phyloP scores from a whole-genome alignment of 2,888 invertebrate species.

The Prosopocoilus inquinatus region DNA sequence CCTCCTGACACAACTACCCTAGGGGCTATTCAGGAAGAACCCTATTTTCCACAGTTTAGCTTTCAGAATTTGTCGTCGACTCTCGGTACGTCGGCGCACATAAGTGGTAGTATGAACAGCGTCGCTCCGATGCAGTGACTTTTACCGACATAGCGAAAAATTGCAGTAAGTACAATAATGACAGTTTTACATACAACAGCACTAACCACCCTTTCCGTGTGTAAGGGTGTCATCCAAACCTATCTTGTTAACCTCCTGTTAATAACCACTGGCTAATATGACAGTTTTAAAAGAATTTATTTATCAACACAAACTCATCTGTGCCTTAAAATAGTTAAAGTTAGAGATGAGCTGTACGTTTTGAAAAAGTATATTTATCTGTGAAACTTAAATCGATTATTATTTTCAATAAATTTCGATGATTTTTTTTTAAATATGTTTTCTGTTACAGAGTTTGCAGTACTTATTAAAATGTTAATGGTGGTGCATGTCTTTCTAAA shows the following conservation, averaged over 20 bases:
- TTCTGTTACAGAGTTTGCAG: slow-evolving; percentile 2
- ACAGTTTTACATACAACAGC: too few species aligned
- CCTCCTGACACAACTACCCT: slow-evolving; percentile 77
- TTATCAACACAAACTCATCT: too few species aligned
- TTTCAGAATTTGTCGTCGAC: slow-evolving; percentile 71
- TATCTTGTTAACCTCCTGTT: too few species aligned
- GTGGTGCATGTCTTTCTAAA: slow-evolving; percentile 9
- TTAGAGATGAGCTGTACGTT: neutral
- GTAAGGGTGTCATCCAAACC: too few species aligned
- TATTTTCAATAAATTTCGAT: too few species aligned
- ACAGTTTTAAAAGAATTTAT: too few species aligned
- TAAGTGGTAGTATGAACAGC: slow-evolving; percentile 60
- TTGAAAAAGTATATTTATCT: too few species aligned
- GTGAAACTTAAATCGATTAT: too few species aligned
- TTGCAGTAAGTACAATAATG: neutral
- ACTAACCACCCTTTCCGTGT: too few species aligned
- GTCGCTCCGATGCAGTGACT: slow-evolving; percentile 31
- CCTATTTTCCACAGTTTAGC: slow-evolving; percentile 79
- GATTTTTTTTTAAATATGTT: too few species aligned
- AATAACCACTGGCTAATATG: too few species aligned
- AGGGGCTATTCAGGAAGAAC: slow-evolving; percentile 69
- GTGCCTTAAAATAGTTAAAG: neutral
- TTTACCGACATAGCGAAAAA: slow-evolving; percentile 3
- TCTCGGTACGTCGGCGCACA: slow-evolving; percentile 61
- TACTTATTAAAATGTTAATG: slow-evolving; percentile 3